Evolutionary conservation across 2,888 invertebrate genomes (phyloP).

Genomic region (Erebia epiphron): DNA sequence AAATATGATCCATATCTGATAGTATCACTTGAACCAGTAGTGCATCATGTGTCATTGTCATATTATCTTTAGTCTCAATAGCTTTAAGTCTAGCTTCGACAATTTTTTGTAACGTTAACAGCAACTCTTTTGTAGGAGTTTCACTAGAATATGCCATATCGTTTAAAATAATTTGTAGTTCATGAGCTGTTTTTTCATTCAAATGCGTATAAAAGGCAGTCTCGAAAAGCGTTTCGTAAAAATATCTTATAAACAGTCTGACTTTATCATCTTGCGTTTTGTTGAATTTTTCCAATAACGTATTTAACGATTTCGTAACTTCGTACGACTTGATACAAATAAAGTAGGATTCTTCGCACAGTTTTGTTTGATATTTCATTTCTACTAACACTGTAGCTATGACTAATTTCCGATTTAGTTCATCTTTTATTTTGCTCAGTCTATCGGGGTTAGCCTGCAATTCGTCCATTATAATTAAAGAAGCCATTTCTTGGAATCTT

Average conservation of each 20-base stretch:
- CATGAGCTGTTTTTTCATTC: conserved; percentile 52
- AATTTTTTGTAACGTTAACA: conserved; percentile 51
- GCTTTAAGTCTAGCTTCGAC: conserved; percentile 51
- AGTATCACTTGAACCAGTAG: conserved; percentile 58
- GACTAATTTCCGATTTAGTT: conserved; percentile 43
- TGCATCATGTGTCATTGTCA: conserved; percentile 50
- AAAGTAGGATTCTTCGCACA: conserved; percentile 55
- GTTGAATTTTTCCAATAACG: conserved; percentile 49
- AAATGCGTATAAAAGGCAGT: conserved; percentile 53
- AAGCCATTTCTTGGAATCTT: conserved; percentile 54
- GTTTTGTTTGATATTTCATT: conserved; percentile 50
- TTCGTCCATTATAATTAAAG: conserved; percentile 46
- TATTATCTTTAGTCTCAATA: conserved; percentile 39
- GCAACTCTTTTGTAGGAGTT: conserved; percentile 54
- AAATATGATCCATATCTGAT: conserved; percentile 67
- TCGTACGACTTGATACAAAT: conserved; percentile 55
- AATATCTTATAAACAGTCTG: conserved; percentile 48
- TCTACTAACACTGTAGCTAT: conserved; percentile 55
- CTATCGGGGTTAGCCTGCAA: conserved; percentile 45
- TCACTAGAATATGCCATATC: conserved; percentile 60
- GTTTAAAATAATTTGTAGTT: conserved; percentile 60
- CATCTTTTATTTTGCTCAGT: conserved; percentile 38
- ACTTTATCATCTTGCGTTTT: conserved; percentile 47
- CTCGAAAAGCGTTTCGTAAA: conserved; percentile 47
- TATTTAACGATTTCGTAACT: conserved; percentile 54